Evolutionary conservation across 2,797 vertebrate genomes (phyloP).

Genomic region (Gadopsis marmoratus): DNA sequence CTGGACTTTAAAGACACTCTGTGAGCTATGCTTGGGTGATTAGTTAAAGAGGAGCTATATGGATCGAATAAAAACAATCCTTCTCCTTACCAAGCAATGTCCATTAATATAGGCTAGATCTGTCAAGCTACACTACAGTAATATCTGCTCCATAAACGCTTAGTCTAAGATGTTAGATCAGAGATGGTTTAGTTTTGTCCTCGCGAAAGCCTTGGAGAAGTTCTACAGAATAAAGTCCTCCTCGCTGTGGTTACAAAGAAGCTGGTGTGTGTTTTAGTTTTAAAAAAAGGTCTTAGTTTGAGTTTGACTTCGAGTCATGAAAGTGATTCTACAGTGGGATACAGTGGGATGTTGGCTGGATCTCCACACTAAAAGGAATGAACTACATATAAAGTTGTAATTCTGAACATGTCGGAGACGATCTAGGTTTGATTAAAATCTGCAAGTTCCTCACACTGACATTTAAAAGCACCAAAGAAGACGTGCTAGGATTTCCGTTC

Average conservation of each 20-base stretch:
- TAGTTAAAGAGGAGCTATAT: background rate
- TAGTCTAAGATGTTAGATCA: background rate
- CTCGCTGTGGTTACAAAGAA: background rate
- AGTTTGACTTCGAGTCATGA: background rate
- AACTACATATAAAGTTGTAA: background rate
- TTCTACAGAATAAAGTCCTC: background rate
- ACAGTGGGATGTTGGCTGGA: too few relatives aligned
- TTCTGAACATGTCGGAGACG: background rate
- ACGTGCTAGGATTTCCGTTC: background rate
- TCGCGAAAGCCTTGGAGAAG: background rate
- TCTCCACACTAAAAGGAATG: background rate
- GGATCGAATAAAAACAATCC: background rate
- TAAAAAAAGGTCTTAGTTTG: background rate
- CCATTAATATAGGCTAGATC: background rate
- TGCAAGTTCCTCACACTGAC: background rate
- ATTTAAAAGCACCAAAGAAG: background rate
- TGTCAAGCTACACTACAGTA: background rate
- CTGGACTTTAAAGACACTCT: background rate
- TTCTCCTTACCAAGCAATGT: background rate
- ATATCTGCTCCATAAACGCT: background rate
- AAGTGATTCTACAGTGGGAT: background rate
- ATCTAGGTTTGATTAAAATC: conserved; percentile 10
- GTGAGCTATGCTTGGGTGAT: background rate
- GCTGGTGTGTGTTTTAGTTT: background rate
- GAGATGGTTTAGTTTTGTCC: background rate